Conservation (phyloP, 1,140 invertebrate genomes). For the Magallana angulata region DNA sequence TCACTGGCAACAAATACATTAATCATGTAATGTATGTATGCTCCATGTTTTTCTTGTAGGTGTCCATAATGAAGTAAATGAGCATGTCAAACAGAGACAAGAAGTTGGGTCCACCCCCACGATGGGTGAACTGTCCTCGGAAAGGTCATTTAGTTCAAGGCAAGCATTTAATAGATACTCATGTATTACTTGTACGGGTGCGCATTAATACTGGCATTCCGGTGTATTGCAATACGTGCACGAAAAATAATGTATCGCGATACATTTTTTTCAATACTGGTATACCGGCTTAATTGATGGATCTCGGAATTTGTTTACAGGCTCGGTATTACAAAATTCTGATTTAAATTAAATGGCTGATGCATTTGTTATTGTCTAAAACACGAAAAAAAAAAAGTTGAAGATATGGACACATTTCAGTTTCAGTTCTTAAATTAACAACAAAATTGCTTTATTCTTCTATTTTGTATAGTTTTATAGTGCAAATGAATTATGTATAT, state of each 20-base stretch:
- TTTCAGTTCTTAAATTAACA: too few relatives aligned
- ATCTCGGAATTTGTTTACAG: neutral
- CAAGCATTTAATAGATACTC: constrained; percentile 8
- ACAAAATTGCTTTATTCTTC: too few relatives aligned
- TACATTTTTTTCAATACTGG: neutral
- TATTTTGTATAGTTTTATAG: too few relatives aligned
- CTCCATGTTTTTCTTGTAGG: neutral
- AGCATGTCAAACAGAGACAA: constrained; percentile 42
- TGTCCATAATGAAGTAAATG: neutral
- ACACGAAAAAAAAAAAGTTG: too few relatives aligned
- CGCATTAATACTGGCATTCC: too few relatives aligned
- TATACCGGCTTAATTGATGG: neutral
- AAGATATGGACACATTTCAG: too few relatives aligned
- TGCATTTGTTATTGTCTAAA: too few relatives aligned
- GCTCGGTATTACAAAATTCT: too few relatives aligned
- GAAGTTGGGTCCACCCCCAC: constrained; percentile 82
- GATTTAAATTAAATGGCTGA: too few relatives aligned
- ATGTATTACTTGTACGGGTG: too few relatives aligned
- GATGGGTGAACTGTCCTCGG: constrained; percentile 95
- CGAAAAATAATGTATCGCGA: neutral
- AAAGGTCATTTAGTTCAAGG: constrained; percentile 88
- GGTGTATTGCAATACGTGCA: too few relatives aligned
- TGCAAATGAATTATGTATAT: too few relatives aligned
- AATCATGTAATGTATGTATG: neutral
- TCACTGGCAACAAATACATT: neutral